phyloP scores from a whole-genome alignment of 1,140 invertebrate genomes.

The Cephus cinctus region DNA sequence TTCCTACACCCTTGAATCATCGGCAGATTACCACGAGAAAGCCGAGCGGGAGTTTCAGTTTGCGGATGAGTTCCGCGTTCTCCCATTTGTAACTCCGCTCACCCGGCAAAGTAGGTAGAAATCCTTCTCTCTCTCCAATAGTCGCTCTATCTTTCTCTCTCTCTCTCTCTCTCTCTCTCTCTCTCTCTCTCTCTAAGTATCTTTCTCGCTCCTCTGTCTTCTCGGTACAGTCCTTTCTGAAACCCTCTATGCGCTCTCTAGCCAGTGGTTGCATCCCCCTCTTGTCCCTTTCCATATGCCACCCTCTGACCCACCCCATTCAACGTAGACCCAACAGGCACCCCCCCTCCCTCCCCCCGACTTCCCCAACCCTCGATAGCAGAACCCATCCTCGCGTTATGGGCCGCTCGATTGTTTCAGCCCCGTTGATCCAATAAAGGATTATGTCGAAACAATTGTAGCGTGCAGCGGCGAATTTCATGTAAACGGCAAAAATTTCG shows the following conservation, averaged over 20 bases:
- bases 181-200: conserved; percentile 1
- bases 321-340: background rate
- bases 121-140: conserved; percentile 30
- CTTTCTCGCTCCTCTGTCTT: conserved; percentile 3
- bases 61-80: conserved; percentile 50
- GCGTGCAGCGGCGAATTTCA: conserved; percentile 41
- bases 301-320: conserved; percentile 5
- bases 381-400: conserved; percentile 15
- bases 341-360: conserved; percentile 7
- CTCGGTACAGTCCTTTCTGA: too few species aligned
- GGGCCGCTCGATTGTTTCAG: conserved; percentile 52
- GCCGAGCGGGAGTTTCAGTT: conserved; percentile 28
- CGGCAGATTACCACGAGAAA: conserved; percentile 32
- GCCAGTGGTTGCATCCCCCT: conserved; percentile 10
- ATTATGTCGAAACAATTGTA: conserved; percentile 54
- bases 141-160: too few species aligned
- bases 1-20: conserved; percentile 33
- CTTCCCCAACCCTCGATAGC: too few species aligned
- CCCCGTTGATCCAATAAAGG: conserved; percentile 55
- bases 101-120: conserved; percentile 52
- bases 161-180: conserved; percentile 11
- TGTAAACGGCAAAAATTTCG: conserved; percentile 41
- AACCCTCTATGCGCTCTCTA: too few species aligned
- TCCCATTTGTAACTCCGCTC: conserved; percentile 54
- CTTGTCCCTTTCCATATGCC: conserved; percentile 1